Conservation (phyloP, 2,888 invertebrate genomes). For the Neoscelio sp. region DNA sequence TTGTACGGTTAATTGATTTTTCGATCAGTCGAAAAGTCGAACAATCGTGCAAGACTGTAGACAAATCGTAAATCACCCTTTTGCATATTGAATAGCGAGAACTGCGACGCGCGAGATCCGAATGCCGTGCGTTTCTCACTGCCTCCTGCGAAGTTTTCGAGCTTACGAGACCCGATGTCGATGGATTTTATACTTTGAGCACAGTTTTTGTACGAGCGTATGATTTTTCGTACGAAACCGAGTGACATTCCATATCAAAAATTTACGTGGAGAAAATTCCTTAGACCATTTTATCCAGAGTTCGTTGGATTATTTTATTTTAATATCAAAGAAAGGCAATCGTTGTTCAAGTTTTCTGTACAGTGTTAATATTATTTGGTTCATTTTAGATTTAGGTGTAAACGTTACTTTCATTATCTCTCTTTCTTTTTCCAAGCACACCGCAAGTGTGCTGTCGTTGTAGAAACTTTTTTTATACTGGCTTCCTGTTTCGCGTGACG, state of each 20-base stretch:
- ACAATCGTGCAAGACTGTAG: too few relatives aligned
- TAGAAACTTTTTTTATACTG: conserved; percentile 24
- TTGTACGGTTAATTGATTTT: too few relatives aligned
- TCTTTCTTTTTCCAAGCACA: neutral
- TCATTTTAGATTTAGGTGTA: too few relatives aligned
- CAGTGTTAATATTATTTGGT: neutral
- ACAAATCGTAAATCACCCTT: too few relatives aligned
- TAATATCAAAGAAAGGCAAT: too few relatives aligned
- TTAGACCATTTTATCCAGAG: too few relatives aligned
- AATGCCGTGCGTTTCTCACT: neutral
- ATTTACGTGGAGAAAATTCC: neutral
- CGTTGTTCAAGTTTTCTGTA: too few relatives aligned
- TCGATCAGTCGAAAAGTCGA: too few relatives aligned
- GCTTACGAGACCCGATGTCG: conserved; percentile 32
- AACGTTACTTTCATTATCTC: too few relatives aligned
- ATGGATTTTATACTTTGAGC: conserved; percentile 56
- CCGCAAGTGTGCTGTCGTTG: neutral
- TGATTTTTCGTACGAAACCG: conserved; percentile 8
- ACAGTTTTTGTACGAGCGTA: conserved; percentile 53
- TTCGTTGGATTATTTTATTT: neutral
- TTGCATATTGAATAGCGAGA: too few relatives aligned
- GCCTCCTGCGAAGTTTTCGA: conserved; percentile 24
- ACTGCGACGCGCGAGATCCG: too few relatives aligned
- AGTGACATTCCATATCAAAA: conserved; percentile 10
- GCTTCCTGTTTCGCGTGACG: neutral